A percentile compares a stretch with the other conserved stretches of the same genome.
Evolutionary conservation across 2,113 vertebrate species (phyloP).

Genomic region (Strigops habroptila): DNA sequence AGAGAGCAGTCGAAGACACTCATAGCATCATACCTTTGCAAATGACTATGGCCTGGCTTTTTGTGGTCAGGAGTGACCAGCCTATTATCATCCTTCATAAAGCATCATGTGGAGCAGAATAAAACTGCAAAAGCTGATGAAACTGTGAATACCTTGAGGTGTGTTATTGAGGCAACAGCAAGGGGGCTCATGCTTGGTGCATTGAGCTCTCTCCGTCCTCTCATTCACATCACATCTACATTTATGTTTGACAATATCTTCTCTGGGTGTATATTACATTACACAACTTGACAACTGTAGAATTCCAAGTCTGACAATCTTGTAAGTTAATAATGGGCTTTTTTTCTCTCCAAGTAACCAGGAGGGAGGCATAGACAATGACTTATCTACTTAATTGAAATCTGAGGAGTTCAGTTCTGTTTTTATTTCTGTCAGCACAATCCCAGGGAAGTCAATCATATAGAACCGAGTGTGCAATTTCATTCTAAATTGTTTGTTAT

Average conservation of each 20-base stretch:
- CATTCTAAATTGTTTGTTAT: constrained; percentile 29
- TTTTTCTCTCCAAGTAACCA: not conserved
- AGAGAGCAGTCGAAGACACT: not conserved
- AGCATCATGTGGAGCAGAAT: not conserved
- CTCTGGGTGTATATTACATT: not conserved
- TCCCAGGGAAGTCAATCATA: constrained; percentile 37
- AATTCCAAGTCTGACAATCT: not conserved
- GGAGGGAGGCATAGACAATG: constrained; percentile 10
- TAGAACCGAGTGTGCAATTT: constrained; percentile 20
- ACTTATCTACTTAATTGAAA: constrained; percentile 36
- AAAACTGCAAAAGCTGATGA: not conserved
- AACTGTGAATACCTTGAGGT: not conserved
- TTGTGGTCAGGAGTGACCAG: not conserved
- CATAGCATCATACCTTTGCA: not conserved
- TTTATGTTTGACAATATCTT: not conserved
- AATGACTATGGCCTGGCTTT: not conserved
- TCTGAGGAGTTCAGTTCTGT: constrained; percentile 1
- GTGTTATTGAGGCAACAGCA: not conserved
- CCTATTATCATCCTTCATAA: not conserved
- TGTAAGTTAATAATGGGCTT: constrained; percentile 8
- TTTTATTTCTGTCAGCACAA: constrained; percentile 43
- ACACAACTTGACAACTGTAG: not conserved
- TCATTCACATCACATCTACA: not conserved
- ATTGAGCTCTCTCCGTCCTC: not conserved
- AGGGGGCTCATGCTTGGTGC: not conserved